Evolutionary conservation across 2,113 vertebrate genomes (phyloP).

Genomic region (Sterrhoptilus dennistouni): DNA sequence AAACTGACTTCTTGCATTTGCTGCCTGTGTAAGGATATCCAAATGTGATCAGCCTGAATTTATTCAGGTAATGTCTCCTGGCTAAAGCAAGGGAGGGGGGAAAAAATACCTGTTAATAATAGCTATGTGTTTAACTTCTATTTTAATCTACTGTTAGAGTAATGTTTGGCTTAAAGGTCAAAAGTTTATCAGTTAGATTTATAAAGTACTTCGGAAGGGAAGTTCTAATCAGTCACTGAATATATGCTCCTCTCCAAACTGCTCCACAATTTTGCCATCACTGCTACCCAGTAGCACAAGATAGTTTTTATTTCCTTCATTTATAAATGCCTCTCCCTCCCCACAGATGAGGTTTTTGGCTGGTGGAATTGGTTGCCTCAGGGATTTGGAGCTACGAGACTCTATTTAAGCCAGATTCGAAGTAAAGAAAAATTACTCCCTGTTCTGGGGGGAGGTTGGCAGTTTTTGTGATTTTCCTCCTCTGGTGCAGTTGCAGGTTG

Average conservation of each 20-base stretch:
- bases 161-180: not conserved
- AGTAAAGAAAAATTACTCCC: not conserved
- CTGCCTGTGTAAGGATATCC: not conserved
- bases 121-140: not conserved
- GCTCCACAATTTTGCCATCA: not conserved
- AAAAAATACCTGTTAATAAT: not conserved
- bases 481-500: not conserved
- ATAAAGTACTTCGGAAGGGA: not conserved
- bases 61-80: not conserved
- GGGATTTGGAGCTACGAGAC: not conserved
- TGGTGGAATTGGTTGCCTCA: not conserved
- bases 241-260: not conserved
- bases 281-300: not conserved
- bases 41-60: not conserved
- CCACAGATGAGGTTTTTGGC: not conserved
- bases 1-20: not conserved
- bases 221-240: not conserved
- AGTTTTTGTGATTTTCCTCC: not conserved
- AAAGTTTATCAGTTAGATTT: not conserved
- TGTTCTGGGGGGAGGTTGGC: not conserved
- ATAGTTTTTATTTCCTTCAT: not conserved
- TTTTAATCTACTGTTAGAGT: not conserved
- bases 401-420: not conserved
- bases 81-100: not conserved
- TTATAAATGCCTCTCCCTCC: not conserved